These are phyloP conservation scores for Mesopsocus fuscifrons DNA, from an alignment of 2,888 invertebrate genomes.

Conservation along the genomic window DNA sequence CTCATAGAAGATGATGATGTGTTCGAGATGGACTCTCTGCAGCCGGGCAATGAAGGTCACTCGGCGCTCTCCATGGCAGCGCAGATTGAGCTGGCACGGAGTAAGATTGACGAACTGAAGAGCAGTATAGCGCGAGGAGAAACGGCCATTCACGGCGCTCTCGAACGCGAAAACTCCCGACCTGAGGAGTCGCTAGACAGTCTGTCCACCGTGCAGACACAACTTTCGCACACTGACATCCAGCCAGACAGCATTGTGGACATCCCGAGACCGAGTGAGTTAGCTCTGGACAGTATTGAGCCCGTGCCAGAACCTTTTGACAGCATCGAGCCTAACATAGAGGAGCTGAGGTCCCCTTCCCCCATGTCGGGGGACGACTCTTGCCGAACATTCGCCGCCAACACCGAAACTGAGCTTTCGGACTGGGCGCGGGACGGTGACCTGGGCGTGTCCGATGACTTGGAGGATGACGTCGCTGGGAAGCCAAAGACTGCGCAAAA, in stretches of 20 bases:
- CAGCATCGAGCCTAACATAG: slow-evolving; percentile 21
- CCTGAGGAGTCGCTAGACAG: slow-evolving; percentile 22
- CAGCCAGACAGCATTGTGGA: too few relatives aligned
- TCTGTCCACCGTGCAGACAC: too few relatives aligned
- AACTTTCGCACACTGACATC: background rate
- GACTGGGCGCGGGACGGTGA: slow-evolving; percentile 75
- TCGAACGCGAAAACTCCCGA: slow-evolving; percentile 23
- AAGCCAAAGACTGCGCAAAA: slow-evolving; percentile 11
- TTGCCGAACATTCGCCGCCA: slow-evolving; percentile 44
- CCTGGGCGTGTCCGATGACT: slow-evolving; percentile 45
- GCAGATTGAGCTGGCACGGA: background rate
- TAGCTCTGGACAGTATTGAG: background rate
- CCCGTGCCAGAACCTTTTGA: background rate
- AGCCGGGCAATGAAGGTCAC: slow-evolving; percentile 15
- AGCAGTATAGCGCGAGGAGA: slow-evolving; percentile 22
- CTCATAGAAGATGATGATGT: slow-evolving; percentile 28
- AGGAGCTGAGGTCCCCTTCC: slow-evolving; percentile 34
- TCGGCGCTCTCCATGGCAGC: background rate
- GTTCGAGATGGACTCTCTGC: slow-evolving; percentile 22
- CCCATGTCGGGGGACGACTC: slow-evolving; percentile 29
- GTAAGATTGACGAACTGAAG: slow-evolving; percentile 19
- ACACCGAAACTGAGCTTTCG: slow-evolving; percentile 74
- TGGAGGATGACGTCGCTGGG: slow-evolving; percentile 36
- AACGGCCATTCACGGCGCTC: slow-evolving; percentile 7
- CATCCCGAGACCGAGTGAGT: slow-evolving; percentile 11